Conservation (phyloP, 2,113 vertebrate genomes). For the Sylvilagus bachmani region DNA sequence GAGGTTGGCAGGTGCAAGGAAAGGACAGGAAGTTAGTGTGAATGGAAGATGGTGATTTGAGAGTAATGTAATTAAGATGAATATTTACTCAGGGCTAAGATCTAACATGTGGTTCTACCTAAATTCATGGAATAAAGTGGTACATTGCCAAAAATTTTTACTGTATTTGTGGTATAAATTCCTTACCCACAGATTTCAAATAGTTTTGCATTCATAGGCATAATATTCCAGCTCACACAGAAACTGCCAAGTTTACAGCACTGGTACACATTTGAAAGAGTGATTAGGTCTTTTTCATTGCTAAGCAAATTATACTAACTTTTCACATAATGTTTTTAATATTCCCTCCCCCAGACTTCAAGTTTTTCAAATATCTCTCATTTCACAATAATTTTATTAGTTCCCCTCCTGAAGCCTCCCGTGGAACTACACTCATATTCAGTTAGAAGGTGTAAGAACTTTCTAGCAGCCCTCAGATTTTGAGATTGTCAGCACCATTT, state of each 20-base stretch:
- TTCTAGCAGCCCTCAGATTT: not conserved
- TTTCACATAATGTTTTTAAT: not conserved
- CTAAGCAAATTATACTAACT: not conserved
- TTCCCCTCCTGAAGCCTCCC: not conserved
- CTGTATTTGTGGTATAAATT: not conserved
- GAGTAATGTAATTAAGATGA: not conserved
- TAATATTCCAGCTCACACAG: constrained; percentile 17
- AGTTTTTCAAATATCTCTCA: constrained; percentile 25
- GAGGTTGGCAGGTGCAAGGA: not conserved
- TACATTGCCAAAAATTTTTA: not conserved
- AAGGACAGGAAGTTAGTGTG: not conserved
- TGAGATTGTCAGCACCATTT: not conserved
- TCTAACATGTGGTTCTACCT: not conserved
- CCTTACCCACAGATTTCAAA: not conserved
- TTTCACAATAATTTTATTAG: not conserved
- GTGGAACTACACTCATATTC: not conserved
- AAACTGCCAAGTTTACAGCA: constrained; percentile 30
- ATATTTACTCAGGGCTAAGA: not conserved
- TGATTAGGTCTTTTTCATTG: constrained; percentile 11
- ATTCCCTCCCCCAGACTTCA: not conserved
- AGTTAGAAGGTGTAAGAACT: not conserved
- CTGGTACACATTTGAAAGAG: constrained; percentile 14
- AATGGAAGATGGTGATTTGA: not conserved
- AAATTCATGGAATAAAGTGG: not conserved
- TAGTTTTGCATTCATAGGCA: not conserved